Conservation (phyloP, 30 jellyfish, hydroid and myxozoan genomes). For the Turritopsis rubra region DNA sequence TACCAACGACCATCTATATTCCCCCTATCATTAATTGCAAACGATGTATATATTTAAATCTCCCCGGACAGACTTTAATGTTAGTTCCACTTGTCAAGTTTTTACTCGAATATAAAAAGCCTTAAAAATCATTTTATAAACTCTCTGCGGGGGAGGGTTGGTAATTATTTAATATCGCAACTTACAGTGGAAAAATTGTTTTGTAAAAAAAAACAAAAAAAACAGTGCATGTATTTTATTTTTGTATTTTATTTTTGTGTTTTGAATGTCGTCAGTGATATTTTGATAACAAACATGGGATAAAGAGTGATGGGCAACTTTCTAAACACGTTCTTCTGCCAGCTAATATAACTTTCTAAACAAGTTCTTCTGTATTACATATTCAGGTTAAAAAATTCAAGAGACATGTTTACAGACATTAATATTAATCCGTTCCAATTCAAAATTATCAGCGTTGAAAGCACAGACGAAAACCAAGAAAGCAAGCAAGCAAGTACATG, state of each 20-base stretch:
- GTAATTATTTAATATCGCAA: background rate
- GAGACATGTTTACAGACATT: background rate
- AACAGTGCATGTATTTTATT: background rate
- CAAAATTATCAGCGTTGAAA: background rate
- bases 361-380: background rate
- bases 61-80: no score
- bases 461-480: background rate
- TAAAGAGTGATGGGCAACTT: no score
- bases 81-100: no score
- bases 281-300: no score
- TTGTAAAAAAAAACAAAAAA: no score
- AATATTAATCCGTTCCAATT: background rate
- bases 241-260: background rate
- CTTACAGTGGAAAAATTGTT: background rate
- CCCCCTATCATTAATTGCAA: no score
- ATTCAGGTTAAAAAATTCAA: background rate
- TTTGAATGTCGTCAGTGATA: no score
- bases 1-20: background rate
- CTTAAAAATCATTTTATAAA: no score
- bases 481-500: conserved; percentile 2
- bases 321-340: no score
- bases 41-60: no score
- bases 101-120: no score
- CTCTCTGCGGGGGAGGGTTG: background rate
- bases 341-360: no score